Percentiles rank a stretch among this genome's conserved stretches.
These are phyloP conservation scores for Columba guinea DNA, from an alignment of 2,797 vertebrate species.

Conservation along the genomic window DNA sequence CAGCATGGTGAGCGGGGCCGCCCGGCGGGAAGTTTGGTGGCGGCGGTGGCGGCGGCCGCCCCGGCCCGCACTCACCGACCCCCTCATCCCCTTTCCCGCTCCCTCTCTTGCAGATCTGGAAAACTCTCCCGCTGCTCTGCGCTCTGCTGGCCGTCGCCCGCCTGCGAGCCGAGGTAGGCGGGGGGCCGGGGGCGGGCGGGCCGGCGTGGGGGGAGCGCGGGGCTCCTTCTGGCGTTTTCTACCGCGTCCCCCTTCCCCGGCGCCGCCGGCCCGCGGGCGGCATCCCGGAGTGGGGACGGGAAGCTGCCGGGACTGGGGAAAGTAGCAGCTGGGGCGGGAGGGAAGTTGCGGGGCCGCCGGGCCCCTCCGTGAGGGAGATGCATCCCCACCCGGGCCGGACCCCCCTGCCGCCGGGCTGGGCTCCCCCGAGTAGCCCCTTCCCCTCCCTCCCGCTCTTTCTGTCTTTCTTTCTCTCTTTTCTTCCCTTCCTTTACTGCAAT, in stretches of 20 bases:
- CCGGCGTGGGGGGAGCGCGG: neutral
- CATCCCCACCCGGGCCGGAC: neutral
- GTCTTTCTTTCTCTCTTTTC: neutral
- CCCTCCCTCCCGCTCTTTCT: neutral
- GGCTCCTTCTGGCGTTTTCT: neutral
- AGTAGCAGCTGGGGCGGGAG: neutral
- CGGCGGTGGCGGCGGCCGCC: neutral
- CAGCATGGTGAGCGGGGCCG: slow-evolving; percentile 35
- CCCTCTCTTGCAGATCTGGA: slow-evolving; percentile 71
- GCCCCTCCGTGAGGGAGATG: neutral
- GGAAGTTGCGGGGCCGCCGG: neutral
- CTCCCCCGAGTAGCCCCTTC: neutral
- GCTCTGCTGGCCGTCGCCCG: slow-evolving; percentile 61
- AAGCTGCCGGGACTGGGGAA: neutral
- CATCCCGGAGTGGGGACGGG: neutral
- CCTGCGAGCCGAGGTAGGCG: slow-evolving; percentile 74
- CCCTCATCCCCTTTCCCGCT: neutral
- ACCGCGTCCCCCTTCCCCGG: neutral
- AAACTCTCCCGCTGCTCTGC: slow-evolving; percentile 68
- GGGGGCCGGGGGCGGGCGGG: neutral
- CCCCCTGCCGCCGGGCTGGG: neutral
- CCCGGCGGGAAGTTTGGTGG: slow-evolving; percentile 8
- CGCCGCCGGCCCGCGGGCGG: neutral
- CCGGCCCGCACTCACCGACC: neutral
- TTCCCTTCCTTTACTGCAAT: neutral